Evolutionary conservation across 2,797 vertebrate species (phyloP).

Genomic region (Ficedula albicollis): DNA sequence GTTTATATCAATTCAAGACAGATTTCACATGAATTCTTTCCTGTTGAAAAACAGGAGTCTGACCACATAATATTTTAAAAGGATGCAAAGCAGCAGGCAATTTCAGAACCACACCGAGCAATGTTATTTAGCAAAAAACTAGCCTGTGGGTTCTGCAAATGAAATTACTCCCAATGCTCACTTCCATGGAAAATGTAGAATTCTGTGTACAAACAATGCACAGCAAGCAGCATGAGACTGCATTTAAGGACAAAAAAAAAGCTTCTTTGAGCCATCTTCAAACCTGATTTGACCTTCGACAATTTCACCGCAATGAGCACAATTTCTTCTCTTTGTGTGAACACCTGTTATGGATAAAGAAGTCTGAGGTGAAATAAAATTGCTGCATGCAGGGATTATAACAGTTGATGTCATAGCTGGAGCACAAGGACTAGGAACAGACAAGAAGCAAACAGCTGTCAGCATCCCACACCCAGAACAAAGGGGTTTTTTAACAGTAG

Average conservation of each 20-base stretch:
- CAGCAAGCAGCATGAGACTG: neutral
- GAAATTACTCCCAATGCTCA: neutral
- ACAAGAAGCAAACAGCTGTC: neutral
- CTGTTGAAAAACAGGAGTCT: neutral
- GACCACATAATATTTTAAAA: neutral
- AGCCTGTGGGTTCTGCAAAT: slow-evolving; percentile 25
- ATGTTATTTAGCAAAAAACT: neutral
- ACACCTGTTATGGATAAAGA: neutral
- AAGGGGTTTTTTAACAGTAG: neutral
- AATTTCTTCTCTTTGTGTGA: neutral
- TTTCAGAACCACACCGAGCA: slow-evolving; percentile 37
- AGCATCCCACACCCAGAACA: neutral
- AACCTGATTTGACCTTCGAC: neutral
- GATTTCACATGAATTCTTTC: neutral
- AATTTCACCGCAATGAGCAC: neutral
- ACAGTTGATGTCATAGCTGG: neutral
- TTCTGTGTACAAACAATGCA: neutral
- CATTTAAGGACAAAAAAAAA: neutral
- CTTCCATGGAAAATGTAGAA: neutral
- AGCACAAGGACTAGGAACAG: neutral
- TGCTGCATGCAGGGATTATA: neutral
- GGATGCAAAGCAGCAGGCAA: neutral
- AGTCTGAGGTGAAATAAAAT: neutral
- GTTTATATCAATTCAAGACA: neutral
- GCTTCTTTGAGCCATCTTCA: neutral